Base-by-base conservation (phyloP, 2,113 vertebrate genomes). In the Otus sunia region DNA sequence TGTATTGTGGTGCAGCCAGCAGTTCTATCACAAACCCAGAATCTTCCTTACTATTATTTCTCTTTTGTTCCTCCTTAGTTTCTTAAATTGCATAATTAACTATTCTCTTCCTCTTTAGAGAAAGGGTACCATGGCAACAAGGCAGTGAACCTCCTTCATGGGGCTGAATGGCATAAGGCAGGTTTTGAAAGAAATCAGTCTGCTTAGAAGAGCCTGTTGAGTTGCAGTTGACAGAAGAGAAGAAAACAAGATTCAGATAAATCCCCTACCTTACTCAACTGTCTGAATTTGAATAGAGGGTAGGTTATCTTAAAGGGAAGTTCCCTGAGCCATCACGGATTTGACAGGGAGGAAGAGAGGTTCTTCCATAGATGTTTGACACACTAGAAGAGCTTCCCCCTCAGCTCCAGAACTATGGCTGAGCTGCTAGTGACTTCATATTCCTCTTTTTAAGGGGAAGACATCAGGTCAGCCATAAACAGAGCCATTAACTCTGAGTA, bases 71-170 rank as follows among this genome's bases (percentile, higher is more conserved):
- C 81, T 93, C 76, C 84, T 91, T 94, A 88, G 88, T 96, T 97
- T 95, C 88, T 97, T 93, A 96, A 97, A 97, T 97, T 96, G 97
- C 95, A 94, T 96, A 97, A 96, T 98, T 97, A 97, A 97, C 94
- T 91, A 94, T 92, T 96, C 95, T 96, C 89, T 97, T 94, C 88
- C 88, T 87, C 95, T 97, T 97, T 93, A 97, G 96, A 97, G 97
- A 95, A 95, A 88, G 87, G 97, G 52, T 97, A 71, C 97, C 97
- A 98, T 98, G 94, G 97, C 96, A 98, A 98, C 98, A 73, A 95
- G 83, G 95, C 97, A 96, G 89, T 37, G 92, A 97, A 97, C 97
- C 97, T 97, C 96, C 96, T 97, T 96, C 92, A 21, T 85, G 92
- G 83, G 80, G 90, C 95, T 90, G 91, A 96, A 94, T 94, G 78